A percentile compares a stretch with the other conserved stretches of the same genome.
phyloP scores from a whole-genome alignment of 2,797 vertebrate genomes.

The Nasua narica region DNA sequence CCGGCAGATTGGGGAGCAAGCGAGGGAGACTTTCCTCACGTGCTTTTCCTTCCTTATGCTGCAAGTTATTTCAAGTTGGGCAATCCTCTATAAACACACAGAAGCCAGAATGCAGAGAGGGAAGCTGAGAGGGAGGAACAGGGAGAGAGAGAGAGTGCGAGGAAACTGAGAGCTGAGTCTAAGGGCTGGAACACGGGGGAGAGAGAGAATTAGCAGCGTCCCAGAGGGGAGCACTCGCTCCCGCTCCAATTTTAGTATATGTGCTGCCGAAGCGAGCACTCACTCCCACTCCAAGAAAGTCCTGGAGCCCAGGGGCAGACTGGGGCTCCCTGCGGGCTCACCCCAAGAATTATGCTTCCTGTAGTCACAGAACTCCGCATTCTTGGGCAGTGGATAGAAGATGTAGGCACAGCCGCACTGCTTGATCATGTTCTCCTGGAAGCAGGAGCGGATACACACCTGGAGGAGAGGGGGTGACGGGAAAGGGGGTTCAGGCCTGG shows the following conservation, averaged over 20 bases:
- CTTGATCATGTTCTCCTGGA: conserved; percentile 84
- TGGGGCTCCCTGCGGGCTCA: conserved; percentile 66
- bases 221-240: background rate
- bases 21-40: background rate
- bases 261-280: too few relatives aligned
- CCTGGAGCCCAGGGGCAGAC: too few relatives aligned
- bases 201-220: background rate
- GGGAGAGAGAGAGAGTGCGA: background rate
- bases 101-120: background rate
- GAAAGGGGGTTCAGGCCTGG: background rate
- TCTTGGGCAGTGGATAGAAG: conserved; percentile 80
- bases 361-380: conserved; percentile 84
- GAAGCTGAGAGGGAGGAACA: background rate
- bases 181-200: background rate
- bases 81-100: background rate
- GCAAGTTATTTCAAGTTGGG: background rate
- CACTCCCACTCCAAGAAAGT: background rate
- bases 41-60: conserved; percentile 14
- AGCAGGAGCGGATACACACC: conserved; percentile 88
- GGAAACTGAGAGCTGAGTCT: background rate
- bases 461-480: conserved; percentile 41
- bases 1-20: background rate
- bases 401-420: conserved; percentile 85
- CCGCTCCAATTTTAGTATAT: too few relatives aligned
- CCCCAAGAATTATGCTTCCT: conserved; percentile 84